Percentiles rank a stretch among this genome's conserved stretches.
Conservation (phyloP, 2,797 vertebrate species). For the Jordanella pulchra region DNA sequence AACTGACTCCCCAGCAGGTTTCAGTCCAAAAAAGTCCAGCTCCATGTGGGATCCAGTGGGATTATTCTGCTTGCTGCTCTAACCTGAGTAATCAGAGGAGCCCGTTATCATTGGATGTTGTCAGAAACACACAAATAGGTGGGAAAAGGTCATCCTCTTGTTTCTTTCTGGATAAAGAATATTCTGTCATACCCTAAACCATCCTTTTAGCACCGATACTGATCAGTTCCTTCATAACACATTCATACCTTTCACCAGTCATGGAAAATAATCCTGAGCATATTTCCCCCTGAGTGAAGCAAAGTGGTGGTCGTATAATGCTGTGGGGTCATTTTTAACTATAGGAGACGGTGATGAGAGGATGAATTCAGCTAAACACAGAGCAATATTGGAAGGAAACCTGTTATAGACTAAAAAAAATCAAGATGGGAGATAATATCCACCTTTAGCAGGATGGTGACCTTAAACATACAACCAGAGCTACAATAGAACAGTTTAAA, state of each 20-base stretch:
- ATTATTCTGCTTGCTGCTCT: constrained; percentile 21
- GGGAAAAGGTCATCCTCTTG: not conserved
- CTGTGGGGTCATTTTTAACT: not conserved
- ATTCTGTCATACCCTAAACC: constrained; percentile 1
- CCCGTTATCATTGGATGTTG: not conserved
- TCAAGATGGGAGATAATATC: not conserved
- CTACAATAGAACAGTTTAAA: too few species aligned
- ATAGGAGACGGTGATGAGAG: not conserved
- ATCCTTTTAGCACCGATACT: constrained; percentile 17
- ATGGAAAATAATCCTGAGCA: not conserved
- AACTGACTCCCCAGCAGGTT: constrained; percentile 31
- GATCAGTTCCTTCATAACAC: not conserved
- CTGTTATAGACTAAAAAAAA: not conserved
- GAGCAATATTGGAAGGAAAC: not conserved
- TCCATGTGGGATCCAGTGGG: constrained; percentile 20
- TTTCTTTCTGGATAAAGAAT: constrained; percentile 7
- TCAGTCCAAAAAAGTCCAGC: constrained; percentile 25
- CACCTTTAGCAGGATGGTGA: too few species aligned
- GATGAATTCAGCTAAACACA: not conserved
- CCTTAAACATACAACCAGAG: too few species aligned
- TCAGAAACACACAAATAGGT: constrained; percentile 5
- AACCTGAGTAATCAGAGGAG: constrained; percentile 20
- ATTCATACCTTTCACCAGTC: not conserved
- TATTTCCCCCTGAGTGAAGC: not conserved
- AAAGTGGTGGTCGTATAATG: not conserved